These are phyloP conservation scores for Triplophysa dalaica DNA, from an alignment of 2,113 vertebrate species.

Conservation along the genomic window DNA sequence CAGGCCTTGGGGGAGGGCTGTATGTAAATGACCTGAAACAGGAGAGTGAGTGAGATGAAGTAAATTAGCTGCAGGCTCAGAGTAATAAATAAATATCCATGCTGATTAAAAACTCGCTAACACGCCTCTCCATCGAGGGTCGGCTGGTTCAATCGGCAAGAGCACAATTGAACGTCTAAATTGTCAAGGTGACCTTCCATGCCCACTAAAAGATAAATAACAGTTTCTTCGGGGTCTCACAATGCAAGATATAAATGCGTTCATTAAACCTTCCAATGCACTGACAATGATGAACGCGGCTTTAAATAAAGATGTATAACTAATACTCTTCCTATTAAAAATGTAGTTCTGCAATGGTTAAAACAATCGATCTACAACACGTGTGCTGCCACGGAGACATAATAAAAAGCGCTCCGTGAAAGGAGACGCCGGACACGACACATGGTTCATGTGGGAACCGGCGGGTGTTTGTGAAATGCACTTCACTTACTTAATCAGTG, in stretches of 20 bases:
- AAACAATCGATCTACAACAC: background rate
- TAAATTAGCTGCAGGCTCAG: conserved; percentile 43
- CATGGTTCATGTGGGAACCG: background rate
- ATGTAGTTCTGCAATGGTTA: background rate
- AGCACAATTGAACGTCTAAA: background rate
- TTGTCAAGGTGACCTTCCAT: conserved; percentile 39
- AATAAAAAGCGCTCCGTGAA: background rate
- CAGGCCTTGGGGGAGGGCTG: conserved; percentile 56
- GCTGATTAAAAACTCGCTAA: conserved; percentile 41
- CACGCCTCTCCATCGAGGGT: conserved; percentile 7
- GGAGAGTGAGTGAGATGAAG: conserved; percentile 48
- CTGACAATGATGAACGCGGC: conserved; percentile 12
- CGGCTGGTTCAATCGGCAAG: background rate
- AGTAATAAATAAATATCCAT: conserved; percentile 39
- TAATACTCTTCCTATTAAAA: conserved; percentile 11
- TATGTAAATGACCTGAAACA: conserved; percentile 65
- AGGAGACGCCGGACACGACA: background rate
- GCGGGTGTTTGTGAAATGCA: conserved; percentile 14
- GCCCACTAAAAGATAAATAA: background rate
- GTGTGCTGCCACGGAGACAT: background rate
- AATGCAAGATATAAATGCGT: background rate
- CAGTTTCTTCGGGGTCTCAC: background rate
- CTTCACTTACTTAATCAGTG: conserved; percentile 31
- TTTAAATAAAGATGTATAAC: conserved; percentile 25
- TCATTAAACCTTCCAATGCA: conserved; percentile 16